phyloP scores from a whole-genome alignment of 2,113 vertebrate genomes.

The Oxyura jamaicensis region DNA sequence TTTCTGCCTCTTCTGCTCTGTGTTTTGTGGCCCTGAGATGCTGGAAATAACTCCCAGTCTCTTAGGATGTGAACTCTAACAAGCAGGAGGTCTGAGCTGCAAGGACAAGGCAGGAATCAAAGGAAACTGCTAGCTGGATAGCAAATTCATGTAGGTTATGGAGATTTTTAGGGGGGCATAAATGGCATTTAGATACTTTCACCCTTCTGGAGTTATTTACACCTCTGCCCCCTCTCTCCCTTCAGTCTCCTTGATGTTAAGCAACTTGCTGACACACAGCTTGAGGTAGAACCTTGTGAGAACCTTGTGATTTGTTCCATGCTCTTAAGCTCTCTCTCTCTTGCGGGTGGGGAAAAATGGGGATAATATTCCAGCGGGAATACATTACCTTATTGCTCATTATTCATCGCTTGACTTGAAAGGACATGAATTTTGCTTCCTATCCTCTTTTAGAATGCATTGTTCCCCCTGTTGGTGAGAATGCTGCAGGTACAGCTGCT shows the following conservation, averaged over 20 bases:
- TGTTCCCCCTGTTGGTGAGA: background rate
- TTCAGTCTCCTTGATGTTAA: background rate
- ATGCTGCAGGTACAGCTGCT: background rate
- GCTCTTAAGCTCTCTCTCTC: background rate
- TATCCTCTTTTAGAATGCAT: conserved; percentile 8
- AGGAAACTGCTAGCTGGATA: background rate
- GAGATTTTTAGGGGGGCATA: background rate
- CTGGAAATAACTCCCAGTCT: background rate
- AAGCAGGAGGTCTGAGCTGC: background rate
- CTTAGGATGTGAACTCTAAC: background rate
- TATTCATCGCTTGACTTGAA: conserved; percentile 17
- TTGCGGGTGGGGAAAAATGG: background rate
- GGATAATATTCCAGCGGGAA: background rate
- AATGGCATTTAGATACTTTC: background rate
- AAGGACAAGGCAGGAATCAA: background rate
- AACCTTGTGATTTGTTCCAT: background rate
- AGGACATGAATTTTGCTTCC: background rate
- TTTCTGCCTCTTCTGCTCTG: background rate
- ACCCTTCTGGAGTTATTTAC: background rate
- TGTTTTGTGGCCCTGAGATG: background rate
- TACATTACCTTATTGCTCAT: background rate
- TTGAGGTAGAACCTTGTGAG: background rate
- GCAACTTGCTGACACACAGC: background rate
- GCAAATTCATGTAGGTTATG: background rate
- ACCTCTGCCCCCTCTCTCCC: background rate